A percentile compares a stretch with the other conserved stretches of the same genome.
Evolutionary conservation across 2,888 invertebrate genomes (phyloP).

Genomic region (Elysia crispata): DNA sequence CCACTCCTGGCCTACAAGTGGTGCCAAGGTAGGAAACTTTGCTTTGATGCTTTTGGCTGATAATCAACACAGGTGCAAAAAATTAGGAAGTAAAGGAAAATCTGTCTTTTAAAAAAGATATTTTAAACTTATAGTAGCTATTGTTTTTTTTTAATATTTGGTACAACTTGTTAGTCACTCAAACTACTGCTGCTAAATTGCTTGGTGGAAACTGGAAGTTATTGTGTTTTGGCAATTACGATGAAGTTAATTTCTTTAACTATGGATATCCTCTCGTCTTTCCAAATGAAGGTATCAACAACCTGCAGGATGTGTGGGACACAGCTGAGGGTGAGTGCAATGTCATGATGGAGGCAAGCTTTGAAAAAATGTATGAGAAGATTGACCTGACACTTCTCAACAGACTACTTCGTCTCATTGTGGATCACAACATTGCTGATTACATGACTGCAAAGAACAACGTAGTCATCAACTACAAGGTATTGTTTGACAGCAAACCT

Average conservation of each 20-base stretch:
- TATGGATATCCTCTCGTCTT: neutral
- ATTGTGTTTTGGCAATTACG: no score
- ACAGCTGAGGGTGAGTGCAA: conserved; percentile 99
- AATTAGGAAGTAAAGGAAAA: no score
- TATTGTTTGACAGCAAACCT: conserved; percentile 59
- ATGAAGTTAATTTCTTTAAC: no score
- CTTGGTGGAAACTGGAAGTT: no score
- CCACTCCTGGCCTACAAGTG: conserved; percentile 91
- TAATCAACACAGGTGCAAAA: no score
- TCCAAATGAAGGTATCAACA: conserved; percentile 87
- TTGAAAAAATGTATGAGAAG: conserved; percentile 99
- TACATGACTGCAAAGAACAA: conserved; percentile 99
- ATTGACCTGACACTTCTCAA: conserved; percentile 98
- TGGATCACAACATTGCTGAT: conserved; percentile 99
- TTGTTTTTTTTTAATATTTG: no score
- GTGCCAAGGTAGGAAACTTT: conserved; percentile 89
- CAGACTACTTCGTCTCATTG: conserved; percentile 95
- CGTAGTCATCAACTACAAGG: conserved; percentile 99
- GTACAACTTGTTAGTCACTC: no score
- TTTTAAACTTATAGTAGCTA: no score
- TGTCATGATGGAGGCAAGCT: conserved; percentile 96
- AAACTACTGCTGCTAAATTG: no score
- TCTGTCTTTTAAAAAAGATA: no score
- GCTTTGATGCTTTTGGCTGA: no score
- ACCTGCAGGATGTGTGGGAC: conserved; percentile 95